Percentiles rank a stretch among this genome's conserved stretches.
phyloP scores from a whole-genome alignment of 2,113 vertebrate species.

The Ailuropoda melanoleuca region DNA sequence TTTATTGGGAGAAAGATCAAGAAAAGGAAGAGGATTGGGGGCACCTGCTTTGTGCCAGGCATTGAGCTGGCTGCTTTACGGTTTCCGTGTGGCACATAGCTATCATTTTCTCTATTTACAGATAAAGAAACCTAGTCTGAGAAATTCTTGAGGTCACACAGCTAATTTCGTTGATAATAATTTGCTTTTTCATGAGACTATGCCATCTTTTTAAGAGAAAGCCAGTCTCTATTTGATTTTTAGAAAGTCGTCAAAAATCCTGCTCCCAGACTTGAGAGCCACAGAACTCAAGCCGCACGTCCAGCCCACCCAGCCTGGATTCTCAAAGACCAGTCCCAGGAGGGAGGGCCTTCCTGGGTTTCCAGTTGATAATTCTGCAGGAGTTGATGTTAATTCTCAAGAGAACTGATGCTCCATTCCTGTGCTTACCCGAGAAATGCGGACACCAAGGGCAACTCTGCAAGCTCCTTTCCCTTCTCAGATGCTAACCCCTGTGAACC shows the following conservation, averaged over 20 bases:
- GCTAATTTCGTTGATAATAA: slow-evolving; percentile 38
- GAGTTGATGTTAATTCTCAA: neutral
- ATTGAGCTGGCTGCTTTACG: neutral
- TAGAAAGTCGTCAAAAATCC: neutral
- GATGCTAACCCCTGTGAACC: neutral
- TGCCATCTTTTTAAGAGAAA: slow-evolving; percentile 16
- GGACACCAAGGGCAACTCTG: neutral
- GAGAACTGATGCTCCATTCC: neutral
- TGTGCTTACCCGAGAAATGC: neutral
- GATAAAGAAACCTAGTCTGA: neutral
- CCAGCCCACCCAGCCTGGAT: neutral
- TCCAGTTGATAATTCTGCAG: neutral
- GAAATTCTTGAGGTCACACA: neutral
- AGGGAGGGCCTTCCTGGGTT: neutral
- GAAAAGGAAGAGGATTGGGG: neutral
- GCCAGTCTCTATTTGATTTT: neutral
- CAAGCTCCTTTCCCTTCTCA: neutral
- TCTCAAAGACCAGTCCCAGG: neutral
- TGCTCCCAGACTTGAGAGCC: neutral
- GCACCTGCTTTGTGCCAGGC: neutral
- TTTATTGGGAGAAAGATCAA: neutral
- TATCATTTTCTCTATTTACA: slow-evolving; percentile 30
- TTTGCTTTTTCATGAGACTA: slow-evolving; percentile 12
- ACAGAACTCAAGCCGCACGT: neutral
- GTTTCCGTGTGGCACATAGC: neutral